A percentile compares a stretch with the other conserved stretches of the same genome.
Conservation (phyloP, 2,888 invertebrate genomes). For the Diaprepes abbreviatus region DNA sequence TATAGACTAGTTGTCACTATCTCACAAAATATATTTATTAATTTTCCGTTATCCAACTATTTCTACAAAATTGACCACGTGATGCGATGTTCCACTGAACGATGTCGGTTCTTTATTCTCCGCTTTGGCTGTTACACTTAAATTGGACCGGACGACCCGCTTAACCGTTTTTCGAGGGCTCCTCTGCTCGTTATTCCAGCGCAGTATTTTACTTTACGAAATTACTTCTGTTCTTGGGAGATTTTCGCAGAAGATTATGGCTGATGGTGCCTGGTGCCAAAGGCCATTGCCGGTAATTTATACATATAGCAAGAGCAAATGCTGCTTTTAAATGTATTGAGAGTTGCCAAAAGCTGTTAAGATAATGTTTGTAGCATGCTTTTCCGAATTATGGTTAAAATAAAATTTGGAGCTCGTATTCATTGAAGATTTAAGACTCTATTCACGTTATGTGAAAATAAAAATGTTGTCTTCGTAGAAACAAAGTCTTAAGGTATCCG, state of each 20-base stretch:
- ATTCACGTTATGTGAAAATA: too few relatives aligned
- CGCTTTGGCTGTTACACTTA: conserved; percentile 40
- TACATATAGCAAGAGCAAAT: conserved; percentile 40
- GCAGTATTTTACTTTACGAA: conserved; percentile 51
- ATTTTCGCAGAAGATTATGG: conserved; percentile 51
- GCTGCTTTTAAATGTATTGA: conserved; percentile 42
- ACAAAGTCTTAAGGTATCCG: too few relatives aligned
- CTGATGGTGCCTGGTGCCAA: conserved; percentile 50
- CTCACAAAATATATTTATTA: too few relatives aligned
- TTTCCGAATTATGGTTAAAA: conserved; percentile 25
- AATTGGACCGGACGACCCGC: conserved; percentile 49
- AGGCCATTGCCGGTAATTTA: conserved; percentile 48
- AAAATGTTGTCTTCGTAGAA: too few relatives aligned
- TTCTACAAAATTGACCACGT: too few relatives aligned
- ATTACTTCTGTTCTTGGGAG: conserved; percentile 52
- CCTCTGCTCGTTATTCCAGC: conserved; percentile 48
- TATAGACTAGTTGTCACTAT: too few relatives aligned
- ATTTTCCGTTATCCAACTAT: too few relatives aligned
- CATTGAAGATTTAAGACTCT: not conserved
- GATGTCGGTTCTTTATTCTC: conserved; percentile 26
- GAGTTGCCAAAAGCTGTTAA: conserved; percentile 44
- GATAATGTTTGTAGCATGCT: conserved; percentile 38
- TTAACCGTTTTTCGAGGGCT: conserved; percentile 49
- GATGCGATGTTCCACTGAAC: too few relatives aligned
- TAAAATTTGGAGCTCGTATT: conserved; percentile 1